Evolutionary conservation across 2,888 invertebrate species (phyloP).

Genomic region (Allolobophora icterica): DNA sequence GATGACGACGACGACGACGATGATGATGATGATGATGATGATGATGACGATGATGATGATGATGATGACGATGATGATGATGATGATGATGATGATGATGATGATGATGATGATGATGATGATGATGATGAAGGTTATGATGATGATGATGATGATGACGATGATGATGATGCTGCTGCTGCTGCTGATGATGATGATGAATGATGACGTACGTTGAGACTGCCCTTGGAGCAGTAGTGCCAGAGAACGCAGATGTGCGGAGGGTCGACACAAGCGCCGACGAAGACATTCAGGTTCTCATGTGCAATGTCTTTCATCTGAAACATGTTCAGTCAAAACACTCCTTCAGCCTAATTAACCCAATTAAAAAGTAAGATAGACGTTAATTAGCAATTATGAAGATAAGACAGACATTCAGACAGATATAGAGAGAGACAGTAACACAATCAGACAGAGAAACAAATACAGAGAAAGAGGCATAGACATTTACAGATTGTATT

Average conservation of each 20-base stretch:
- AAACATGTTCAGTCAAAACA: constrained; percentile 27
- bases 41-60: not conserved
- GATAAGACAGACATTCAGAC: not conserved
- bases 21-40: not conserved
- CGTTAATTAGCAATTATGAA: not conserved
- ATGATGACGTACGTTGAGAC: constrained; percentile 67
- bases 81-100: no score
- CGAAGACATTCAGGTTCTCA: constrained; percentile 82
- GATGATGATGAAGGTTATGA: not conserved
- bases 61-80: not conserved
- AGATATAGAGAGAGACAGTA: not conserved
- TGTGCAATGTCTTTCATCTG: constrained; percentile 85
- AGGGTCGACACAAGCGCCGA: constrained; percentile 82
- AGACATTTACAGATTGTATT: not conserved
- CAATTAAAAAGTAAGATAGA: not conserved
- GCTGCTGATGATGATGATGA: no score
- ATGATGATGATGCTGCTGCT: no score
- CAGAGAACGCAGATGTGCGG: constrained; percentile 79
- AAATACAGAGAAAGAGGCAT: not conserved
- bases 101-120: no score
- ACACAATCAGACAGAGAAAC: not conserved
- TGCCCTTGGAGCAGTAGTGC: constrained; percentile 82
- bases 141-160: not conserved
- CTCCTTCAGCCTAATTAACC: not conserved
- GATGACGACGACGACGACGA: no score